A percentile compares a stretch with the other conserved stretches of the same genome.
These are phyloP conservation scores for Alloscopus bannaensis DNA, from an alignment of 2,888 invertebrate genomes.

Conservation along the genomic window DNA sequence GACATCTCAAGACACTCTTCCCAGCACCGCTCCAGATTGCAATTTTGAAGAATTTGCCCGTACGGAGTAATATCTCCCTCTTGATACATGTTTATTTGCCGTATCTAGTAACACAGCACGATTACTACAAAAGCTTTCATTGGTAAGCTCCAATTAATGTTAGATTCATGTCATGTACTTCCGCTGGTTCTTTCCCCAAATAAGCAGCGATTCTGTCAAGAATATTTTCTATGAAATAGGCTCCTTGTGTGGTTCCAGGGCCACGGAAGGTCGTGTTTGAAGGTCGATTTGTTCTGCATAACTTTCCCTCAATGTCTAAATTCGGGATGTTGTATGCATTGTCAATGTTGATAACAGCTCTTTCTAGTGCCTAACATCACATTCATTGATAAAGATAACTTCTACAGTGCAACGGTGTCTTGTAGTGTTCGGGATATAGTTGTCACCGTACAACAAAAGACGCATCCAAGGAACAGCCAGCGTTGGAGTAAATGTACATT, in stretches of 20 bases:
- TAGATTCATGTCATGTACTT: no score
- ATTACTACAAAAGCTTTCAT: no score
- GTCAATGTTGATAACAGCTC: constrained; percentile 77
- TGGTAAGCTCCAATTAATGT: constrained; percentile 74
- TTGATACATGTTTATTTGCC: constrained; percentile 85
- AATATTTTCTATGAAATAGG: constrained; percentile 89
- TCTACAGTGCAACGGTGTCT: no score
- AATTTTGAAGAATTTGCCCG: constrained; percentile 84
- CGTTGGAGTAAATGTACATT: constrained; percentile 87
- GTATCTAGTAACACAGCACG: no score
- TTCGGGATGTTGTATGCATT: constrained; percentile 82
- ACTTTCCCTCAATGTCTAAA: constrained; percentile 75
- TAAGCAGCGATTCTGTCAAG: constrained; percentile 82
- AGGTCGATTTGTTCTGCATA: constrained; percentile 91
- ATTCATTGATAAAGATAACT: no score
- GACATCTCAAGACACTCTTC: constrained; percentile 84
- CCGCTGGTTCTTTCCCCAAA: constrained; percentile 81
- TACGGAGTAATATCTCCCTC: constrained; percentile 88
- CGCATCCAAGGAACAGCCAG: constrained; percentile 88
- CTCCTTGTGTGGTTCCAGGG: constrained; percentile 93
- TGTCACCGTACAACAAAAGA: constrained; percentile 78
- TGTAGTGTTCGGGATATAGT: no score
- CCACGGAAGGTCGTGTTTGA: constrained; percentile 96
- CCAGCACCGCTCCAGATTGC: constrained; percentile 87
- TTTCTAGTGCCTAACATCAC: constrained; percentile 45